Conservation (phyloP, 2,113 vertebrate genomes). For the Tachysurus fulvidraco region DNA sequence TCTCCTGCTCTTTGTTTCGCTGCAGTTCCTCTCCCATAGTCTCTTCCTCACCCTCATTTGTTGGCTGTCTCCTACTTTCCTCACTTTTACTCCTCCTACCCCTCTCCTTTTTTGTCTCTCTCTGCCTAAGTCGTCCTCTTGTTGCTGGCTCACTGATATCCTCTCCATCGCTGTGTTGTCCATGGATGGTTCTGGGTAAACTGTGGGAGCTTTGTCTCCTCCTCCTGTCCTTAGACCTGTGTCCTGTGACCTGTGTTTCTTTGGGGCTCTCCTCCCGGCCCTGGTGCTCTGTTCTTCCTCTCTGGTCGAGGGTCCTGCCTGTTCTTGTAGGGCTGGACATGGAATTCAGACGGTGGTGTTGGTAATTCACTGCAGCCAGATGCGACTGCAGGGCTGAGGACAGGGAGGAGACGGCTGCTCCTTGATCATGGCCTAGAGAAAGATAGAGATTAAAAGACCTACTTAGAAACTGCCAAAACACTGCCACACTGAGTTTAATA, state of each 20-base stretch:
- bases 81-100: constrained; percentile 31
- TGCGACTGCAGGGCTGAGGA: constrained; percentile 71
- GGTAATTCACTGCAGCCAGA: constrained; percentile 77
- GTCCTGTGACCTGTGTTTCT: constrained; percentile 40
- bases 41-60: constrained; percentile 3
- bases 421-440: constrained; percentile 71
- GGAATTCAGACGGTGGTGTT: constrained; percentile 33
- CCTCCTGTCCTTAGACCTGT: constrained; percentile 53
- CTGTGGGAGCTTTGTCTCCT: constrained; percentile 56
- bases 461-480: not conserved
- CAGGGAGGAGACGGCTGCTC: constrained; percentile 70
- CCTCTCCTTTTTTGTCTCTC: constrained; percentile 13
- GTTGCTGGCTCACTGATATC: constrained; percentile 8
- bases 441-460: constrained; percentile 14
- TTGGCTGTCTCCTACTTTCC: constrained; percentile 19
- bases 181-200: constrained; percentile 61
- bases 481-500: not conserved
- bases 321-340: constrained; percentile 39
- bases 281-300: constrained; percentile 20
- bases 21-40: not conserved
- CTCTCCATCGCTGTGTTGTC: constrained; percentile 24
- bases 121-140: constrained; percentile 19
- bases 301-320: constrained; percentile 42
- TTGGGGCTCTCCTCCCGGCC: constrained; percentile 39
- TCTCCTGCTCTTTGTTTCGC: constrained; percentile 1